These are phyloP conservation scores for Brachyistius frenatus DNA, from an alignment of 2,113 vertebrate species.

Conservation along the genomic window DNA sequence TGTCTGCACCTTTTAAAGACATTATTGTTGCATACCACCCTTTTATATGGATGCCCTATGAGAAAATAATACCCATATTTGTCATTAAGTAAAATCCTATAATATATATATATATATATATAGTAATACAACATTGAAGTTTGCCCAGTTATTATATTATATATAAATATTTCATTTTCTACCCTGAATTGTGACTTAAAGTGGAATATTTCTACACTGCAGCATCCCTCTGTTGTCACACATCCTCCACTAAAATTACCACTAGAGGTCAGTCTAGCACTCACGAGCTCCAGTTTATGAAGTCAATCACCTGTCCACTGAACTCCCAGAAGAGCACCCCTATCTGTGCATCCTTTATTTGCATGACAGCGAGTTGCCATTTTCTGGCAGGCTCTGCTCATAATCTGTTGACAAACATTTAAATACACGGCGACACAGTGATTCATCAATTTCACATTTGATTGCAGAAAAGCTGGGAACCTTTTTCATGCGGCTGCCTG, in stretches of 20 bases:
- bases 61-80: too few species aligned
- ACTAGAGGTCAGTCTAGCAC: constrained; percentile 69
- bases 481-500: neutral
- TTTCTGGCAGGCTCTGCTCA: neutral
- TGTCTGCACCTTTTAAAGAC: too few species aligned
- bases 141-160: too few species aligned
- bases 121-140: too few species aligned
- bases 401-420: neutral
- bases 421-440: neutral
- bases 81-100: too few species aligned
- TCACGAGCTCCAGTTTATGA: neutral
- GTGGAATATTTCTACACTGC: too few species aligned
- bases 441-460: neutral
- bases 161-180: too few species aligned
- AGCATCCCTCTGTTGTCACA: neutral
- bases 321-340: neutral
- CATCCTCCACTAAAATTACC: constrained; percentile 1
- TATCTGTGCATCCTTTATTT: neutral
- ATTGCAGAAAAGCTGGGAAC: neutral
- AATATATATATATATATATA: too few species aligned
- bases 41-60: too few species aligned
- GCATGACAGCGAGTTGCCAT: neutral
- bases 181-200: neutral
- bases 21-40: too few species aligned
- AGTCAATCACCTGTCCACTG: neutral